Base-by-base conservation (phyloP, 2,113 vertebrate genomes). In the Anser cygnoides region DNA sequence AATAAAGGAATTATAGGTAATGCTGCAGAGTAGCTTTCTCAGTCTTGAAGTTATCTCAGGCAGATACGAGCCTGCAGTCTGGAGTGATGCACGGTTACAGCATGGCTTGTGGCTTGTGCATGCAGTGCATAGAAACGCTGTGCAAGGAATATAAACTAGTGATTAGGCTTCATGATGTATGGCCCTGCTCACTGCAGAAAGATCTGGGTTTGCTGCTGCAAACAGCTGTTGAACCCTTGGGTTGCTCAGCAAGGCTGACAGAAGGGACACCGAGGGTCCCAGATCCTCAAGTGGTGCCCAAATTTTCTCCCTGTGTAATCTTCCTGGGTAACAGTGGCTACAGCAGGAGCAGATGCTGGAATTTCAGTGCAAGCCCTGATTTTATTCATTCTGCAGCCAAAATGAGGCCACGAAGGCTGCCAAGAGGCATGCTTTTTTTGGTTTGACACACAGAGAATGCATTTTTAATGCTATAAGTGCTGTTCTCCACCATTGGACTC, bases 391-490 rank as follows among this genome's bases (percentile, higher is more conserved):
- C 74, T 85, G 85, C 59, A 89, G 75, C 87, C 87, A 92, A 85
- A 97, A 95, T 93, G 72, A 97, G 96, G 95, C 87, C 89, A 92
- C 44, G 57, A 41, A 4, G 37, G 55, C 81, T 91, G 87, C 96
- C 97, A 95, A 76, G 95, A 94, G 94, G 83, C 80, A 90, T 2
- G 4, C 25, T 90, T 89, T 74, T 81, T 86, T 85, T 62, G n/a
- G 71, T 94, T 86, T 94, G 94, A 63, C 93, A 92, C 33, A 37
- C 2, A 29, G 54, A 76, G 57, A 95, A 93, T 96, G 79, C 90
- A 96, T 97, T 96, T 97, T 97, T 97, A 95, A 97, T 97, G 87
- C 84, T 78, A 0, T 93, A 83, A 95, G 94, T 95, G 94, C 89
- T 91, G 83, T 95, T 95, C 70, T 89, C 82, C 93, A 79, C 87